Evolutionary conservation across 2,888 invertebrate genomes (phyloP).

Genomic region (Galeruca laticollis): DNA sequence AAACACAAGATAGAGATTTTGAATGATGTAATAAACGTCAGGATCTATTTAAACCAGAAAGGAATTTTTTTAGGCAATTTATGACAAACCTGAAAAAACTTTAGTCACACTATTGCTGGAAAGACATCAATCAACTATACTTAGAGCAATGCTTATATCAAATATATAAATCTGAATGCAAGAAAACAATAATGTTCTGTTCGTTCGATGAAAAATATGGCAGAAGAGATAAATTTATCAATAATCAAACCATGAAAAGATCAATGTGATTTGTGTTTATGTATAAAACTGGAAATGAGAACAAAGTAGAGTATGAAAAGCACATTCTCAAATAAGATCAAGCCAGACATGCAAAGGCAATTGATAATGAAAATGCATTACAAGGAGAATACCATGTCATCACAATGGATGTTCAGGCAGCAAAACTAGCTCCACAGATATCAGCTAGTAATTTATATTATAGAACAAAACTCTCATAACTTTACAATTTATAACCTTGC

Average conservation of each 20-base stretch:
- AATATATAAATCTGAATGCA: background rate
- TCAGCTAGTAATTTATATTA: constrained; percentile 15
- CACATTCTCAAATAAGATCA: constrained; percentile 46
- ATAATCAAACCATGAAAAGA: constrained; percentile 40
- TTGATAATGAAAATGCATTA: constrained; percentile 49
- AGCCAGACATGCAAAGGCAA: constrained; percentile 51
- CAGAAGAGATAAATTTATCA: too few relatives aligned
- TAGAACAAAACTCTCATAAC: constrained; percentile 10
- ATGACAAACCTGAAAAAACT: constrained; percentile 12
- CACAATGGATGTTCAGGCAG: too few relatives aligned
- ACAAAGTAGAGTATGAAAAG: constrained; percentile 44
- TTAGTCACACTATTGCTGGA: constrained; percentile 14
- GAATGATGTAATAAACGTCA: constrained; percentile 15
- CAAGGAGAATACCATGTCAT: too few relatives aligned
- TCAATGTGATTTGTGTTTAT: constrained; percentile 47
- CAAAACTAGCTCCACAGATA: too few relatives aligned
- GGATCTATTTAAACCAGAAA: constrained; percentile 3
- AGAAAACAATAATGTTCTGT: too few relatives aligned
- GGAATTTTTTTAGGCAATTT: constrained; percentile 2
- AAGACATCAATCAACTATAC: background rate
- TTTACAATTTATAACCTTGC: constrained; percentile 3
- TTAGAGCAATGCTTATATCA: constrained; percentile 12
- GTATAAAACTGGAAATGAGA: constrained; percentile 48
- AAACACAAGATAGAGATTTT: constrained; percentile 15
- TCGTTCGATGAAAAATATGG: too few relatives aligned